A percentile compares a stretch with the other conserved stretches of the same genome.
Evolutionary conservation across 1,140 invertebrate species (phyloP).

Genomic region (Coelopa frigida): DNA sequence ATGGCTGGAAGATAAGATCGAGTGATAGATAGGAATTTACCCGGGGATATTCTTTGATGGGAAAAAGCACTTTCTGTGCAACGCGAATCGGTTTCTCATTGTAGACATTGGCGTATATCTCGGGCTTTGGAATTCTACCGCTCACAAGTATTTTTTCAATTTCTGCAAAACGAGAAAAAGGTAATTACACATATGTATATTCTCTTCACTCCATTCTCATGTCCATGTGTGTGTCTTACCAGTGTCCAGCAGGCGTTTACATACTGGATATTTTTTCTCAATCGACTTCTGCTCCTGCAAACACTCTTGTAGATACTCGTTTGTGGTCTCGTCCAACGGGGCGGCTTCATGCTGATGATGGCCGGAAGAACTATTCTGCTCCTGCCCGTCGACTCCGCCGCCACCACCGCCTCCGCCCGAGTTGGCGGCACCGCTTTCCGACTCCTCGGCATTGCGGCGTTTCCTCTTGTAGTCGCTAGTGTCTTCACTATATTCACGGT

Average conservation of each 20-base stretch:
- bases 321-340: conserved; percentile 38
- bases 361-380: conserved; percentile 24
- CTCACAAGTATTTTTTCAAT: conserved; percentile 55
- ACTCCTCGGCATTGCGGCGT: conserved; percentile 33
- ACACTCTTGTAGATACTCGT: conserved; percentile 37
- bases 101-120: conserved; percentile 74
- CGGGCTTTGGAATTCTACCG: conserved; percentile 52
- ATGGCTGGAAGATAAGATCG: too few relatives aligned
- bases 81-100: conserved; percentile 80
- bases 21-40: too few relatives aligned
- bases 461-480: conserved; percentile 40
- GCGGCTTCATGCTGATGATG: conserved; percentile 29
- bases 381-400: conserved; percentile 24
- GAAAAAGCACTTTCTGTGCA: conserved; percentile 75
- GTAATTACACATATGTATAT: neutral
- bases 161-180: conserved; percentile 50
- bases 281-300: conserved; percentile 37
- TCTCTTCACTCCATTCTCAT: too few relatives aligned
- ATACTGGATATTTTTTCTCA: conserved; percentile 25
- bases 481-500: conserved; percentile 40
- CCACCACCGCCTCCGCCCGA: neutral
- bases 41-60: conserved; percentile 78
- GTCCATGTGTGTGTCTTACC: conserved; percentile 18
- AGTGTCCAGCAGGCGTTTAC: conserved; percentile 37
- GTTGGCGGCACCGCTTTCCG: conserved; percentile 18